phyloP scores from a whole-genome alignment of 2,888 invertebrate genomes.

The Machimus rusticus region DNA sequence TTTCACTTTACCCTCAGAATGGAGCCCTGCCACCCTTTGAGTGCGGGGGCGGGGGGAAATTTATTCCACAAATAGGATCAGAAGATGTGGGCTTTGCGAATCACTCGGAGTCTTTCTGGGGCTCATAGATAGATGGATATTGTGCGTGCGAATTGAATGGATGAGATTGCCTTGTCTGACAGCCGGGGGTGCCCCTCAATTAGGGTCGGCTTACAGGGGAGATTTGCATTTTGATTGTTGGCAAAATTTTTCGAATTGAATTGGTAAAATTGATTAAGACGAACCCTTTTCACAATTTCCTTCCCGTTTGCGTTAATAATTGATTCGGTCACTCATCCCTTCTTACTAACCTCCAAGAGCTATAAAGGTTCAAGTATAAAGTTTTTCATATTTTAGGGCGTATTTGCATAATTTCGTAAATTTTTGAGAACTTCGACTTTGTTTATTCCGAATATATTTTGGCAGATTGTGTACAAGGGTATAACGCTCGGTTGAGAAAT shows the following conservation, averaged over 20 bases:
- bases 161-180: conserved; percentile 12
- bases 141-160: conserved; percentile 23
- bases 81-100: conserved; percentile 3
- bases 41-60: not conserved
- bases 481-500: not conserved
- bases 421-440: not conserved
- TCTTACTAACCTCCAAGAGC: not conserved
- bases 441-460: not conserved
- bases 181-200: not conserved
- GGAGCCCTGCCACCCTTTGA: not conserved
- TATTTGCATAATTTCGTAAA: conserved; percentile 6
- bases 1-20: not conserved
- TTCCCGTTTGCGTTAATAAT: conserved; percentile 17
- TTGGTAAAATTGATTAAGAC: conserved; percentile 24
- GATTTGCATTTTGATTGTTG: conserved; percentile 28
- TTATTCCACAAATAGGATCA: conserved; percentile 29
- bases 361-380: not conserved
- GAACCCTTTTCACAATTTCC: not conserved
- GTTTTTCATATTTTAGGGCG: not conserved
- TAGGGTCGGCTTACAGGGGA: conserved; percentile 6
- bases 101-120: conserved; percentile 9
- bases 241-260: conserved; percentile 14
- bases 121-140: conserved; percentile 26
- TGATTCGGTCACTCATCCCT: not conserved
- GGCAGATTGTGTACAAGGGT: not conserved